Base-by-base conservation (phyloP, 2,888 invertebrate genomes). In the Seira sanloemensis region DNA sequence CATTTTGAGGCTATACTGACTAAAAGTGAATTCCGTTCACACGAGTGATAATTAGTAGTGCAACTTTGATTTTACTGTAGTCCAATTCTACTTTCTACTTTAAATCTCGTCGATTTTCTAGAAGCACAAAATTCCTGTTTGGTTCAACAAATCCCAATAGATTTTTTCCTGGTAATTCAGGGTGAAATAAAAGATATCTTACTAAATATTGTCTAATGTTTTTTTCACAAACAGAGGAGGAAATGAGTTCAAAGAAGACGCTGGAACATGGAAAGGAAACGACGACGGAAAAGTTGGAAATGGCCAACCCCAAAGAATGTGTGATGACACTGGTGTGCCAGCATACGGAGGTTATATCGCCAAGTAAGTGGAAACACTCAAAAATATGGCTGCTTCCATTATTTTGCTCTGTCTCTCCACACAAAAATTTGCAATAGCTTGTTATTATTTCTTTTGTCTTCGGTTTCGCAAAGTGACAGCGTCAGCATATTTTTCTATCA, bases 201-300 rank as follows among this genome's bases (percentile, higher is more conserved):
- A n/a, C n/a, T n/a, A 50, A 50, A 12, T 2, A 2, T 50, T 50
- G 16, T 50, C 50, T 50, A n/a, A n/a, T 62, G 62, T 62, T 62
- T 7, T 23, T 62, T 9, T 4, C 23, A 4, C 7, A 62, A 62
- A 1, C 69, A 69, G 69, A 69, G 96, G 95, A 92, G 94, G 95
- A 69, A 94, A 95, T 71, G 95, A 95, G 89, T 97, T 97, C 93
- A 97, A 97, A 92, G 97, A 98, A 92, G 98, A 98, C 91, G 98
- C 98, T 90, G 97, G 97, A 73, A 98, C 99, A 91, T 99, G 99
- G 99, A 98, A 98, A 92, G 97, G 97, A 88, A 97, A 97, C 91
- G 98, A 99, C 90, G 99, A 99, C 91, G 99, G 99, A 21, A 98
- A 98, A 93, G 97, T 99, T 90, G 97, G 98, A 78, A 97, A 96